Conservation (phyloP, 2,888 invertebrate species). For the Pachydiplax longipennis region DNA sequence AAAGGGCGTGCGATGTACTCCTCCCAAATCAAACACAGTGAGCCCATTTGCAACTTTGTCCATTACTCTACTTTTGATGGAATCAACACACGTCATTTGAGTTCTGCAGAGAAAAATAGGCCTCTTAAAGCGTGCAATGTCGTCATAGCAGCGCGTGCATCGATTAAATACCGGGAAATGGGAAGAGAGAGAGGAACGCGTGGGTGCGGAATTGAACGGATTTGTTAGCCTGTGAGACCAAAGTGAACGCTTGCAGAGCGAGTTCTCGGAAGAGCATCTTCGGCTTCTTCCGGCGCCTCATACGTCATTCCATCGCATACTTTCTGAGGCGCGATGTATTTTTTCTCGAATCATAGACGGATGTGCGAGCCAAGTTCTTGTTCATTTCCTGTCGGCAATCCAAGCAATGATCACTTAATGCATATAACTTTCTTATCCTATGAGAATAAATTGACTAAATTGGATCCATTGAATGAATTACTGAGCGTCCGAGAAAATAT, state of each 20-base stretch:
- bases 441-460: no score
- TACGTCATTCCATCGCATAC: constrained; percentile 37
- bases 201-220: neutral
- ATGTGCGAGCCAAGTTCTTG: constrained; percentile 3
- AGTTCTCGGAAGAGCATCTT: constrained; percentile 26
- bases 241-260: neutral
- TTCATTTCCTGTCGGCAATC: neutral
- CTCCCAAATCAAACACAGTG: no score
- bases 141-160: neutral
- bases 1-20: no score
- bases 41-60: no score
- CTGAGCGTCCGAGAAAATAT: no score
- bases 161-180: neutral
- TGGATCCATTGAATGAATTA: no score
- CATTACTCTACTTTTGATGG: no score
- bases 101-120: no score
- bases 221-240: neutral
- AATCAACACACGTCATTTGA: no score
- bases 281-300: constrained; percentile 7
- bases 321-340: neutral
- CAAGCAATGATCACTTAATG: neutral
- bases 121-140: no score
- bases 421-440: no score
- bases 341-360: neutral
- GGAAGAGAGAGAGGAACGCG: neutral